A percentile compares a stretch with the other conserved stretches of the same genome.
Evolutionary conservation across 2,113 vertebrate genomes (phyloP).

Genomic region (Xiphophorus hellerii): DNA sequence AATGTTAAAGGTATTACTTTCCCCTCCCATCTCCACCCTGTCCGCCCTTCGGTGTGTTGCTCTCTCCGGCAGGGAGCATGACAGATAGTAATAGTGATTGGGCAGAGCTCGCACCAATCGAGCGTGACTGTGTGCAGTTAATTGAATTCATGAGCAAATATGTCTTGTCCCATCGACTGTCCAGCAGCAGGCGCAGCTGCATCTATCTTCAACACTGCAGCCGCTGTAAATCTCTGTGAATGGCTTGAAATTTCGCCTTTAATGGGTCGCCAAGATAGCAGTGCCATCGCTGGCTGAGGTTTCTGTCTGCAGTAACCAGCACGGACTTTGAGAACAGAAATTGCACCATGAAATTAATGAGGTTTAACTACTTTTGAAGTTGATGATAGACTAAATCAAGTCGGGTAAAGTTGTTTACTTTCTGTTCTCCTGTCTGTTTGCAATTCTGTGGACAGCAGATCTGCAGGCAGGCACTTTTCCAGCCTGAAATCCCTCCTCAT

Average conservation of each 20-base stretch:
- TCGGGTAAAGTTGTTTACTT: slow-evolving; percentile 6
- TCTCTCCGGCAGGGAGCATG: slow-evolving; percentile 53
- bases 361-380: slow-evolving; percentile 12
- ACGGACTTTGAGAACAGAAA: slow-evolving; percentile 11
- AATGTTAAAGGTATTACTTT: slow-evolving; percentile 28
- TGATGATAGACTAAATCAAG: slow-evolving; percentile 4
- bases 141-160: slow-evolving; percentile 80
- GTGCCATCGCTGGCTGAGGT: slow-evolving; percentile 7
- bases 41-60: slow-evolving; percentile 12
- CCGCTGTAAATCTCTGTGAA: slow-evolving; percentile 60
- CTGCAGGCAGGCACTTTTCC: slow-evolving; percentile 20
- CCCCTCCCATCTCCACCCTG: background rate
- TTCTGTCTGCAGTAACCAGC: slow-evolving; percentile 9
- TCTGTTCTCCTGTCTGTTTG: slow-evolving; percentile 3
- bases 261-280: slow-evolving; percentile 11
- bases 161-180: slow-evolving; percentile 68
- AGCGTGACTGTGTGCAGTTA: slow-evolving; percentile 72
- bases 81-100: slow-evolving; percentile 72
- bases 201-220: slow-evolving; percentile 60
- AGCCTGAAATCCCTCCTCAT: slow-evolving; percentile 15
- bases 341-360: slow-evolving; percentile 2
- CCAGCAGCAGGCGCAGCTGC: slow-evolving; percentile 48
- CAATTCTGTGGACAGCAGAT: slow-evolving; percentile 26
- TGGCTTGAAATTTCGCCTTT: slow-evolving; percentile 37
- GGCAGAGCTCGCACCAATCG: slow-evolving; percentile 71